phyloP scores from a whole-genome alignment of 2,888 invertebrate species.

The Pollenia angustigena region DNA sequence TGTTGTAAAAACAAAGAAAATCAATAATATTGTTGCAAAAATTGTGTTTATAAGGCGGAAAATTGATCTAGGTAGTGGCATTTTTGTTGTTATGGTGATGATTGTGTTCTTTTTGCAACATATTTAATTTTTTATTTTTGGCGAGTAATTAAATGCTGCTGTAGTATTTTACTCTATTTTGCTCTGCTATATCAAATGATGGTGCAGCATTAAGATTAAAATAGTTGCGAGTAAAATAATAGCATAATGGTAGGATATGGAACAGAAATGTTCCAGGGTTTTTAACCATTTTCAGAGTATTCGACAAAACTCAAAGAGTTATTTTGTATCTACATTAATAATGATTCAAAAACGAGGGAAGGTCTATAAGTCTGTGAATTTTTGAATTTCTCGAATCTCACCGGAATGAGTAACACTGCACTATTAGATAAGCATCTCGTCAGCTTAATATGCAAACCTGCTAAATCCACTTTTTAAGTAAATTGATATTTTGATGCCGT shows the following conservation, averaged over 20 bases:
- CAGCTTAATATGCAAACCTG: too few species aligned
- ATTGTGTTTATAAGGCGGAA: conserved; percentile 23
- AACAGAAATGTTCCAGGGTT: too few species aligned
- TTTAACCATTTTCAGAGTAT: too few species aligned
- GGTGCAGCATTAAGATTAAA: background rate
- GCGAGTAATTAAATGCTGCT: conserved; percentile 33
- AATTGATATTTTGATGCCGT: too few species aligned
- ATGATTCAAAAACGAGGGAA: too few species aligned
- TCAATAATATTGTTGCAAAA: conserved; percentile 13
- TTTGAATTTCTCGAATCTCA: too few species aligned
- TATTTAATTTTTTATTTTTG: background rate
- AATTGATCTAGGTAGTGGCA: conserved; percentile 6
- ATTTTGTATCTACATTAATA: too few species aligned
- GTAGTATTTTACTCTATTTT: background rate
- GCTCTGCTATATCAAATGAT: background rate
- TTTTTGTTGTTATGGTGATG: conserved; percentile 2
- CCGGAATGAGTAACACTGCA: too few species aligned
- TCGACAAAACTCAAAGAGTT: too few species aligned
- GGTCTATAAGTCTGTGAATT: too few species aligned
- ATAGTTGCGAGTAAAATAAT: background rate
- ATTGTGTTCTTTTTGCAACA: background rate
- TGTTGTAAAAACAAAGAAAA: conserved; percentile 22
- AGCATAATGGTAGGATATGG: background rate
- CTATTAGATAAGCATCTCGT: too few species aligned
- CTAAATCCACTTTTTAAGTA: too few species aligned